Conservation (phyloP, 2,797 vertebrate species). For the Sebastes cheni region DNA sequence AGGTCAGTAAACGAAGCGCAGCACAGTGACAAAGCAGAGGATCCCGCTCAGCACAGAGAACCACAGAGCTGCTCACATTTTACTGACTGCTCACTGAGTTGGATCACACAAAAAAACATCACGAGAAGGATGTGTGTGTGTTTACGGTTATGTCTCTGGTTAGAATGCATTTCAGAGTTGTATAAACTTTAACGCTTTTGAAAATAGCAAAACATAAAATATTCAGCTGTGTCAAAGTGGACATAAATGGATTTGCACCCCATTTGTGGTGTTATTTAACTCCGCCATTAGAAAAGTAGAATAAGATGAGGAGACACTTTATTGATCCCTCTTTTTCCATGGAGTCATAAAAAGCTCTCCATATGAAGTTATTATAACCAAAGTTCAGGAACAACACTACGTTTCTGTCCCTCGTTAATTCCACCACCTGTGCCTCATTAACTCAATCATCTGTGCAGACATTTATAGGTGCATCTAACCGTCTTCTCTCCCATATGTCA, state of each 20-base stretch:
- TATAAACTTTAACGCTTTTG: slow-evolving; percentile 12
- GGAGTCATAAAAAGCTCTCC: too few relatives aligned
- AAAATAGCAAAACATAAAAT: slow-evolving; percentile 55
- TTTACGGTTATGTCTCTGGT: background rate
- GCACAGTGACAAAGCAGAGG: slow-evolving; percentile 33
- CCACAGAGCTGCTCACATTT: slow-evolving; percentile 48
- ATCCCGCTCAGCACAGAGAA: slow-evolving; percentile 32
- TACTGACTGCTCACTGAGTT: slow-evolving; percentile 54
- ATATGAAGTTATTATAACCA: too few relatives aligned
- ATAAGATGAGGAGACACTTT: background rate
- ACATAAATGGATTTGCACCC: slow-evolving; percentile 6
- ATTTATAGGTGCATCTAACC: too few relatives aligned
- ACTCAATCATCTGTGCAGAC: too few relatives aligned
- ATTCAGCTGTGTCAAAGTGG: slow-evolving; percentile 36
- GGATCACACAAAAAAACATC: slow-evolving; percentile 35
- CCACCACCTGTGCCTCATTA: too few relatives aligned
- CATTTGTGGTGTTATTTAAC: background rate
- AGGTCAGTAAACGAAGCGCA: slow-evolving; percentile 42
- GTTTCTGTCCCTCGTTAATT: too few relatives aligned
- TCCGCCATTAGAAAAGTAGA: background rate
- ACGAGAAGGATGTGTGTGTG: background rate
- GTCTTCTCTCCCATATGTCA: too few relatives aligned
- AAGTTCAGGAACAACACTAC: fast-evolving
- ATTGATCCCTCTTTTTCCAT: too few relatives aligned
- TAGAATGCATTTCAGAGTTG: background rate